Base-by-base conservation (phyloP, 2,888 invertebrate species). In the Lydus trimaculatus region DNA sequence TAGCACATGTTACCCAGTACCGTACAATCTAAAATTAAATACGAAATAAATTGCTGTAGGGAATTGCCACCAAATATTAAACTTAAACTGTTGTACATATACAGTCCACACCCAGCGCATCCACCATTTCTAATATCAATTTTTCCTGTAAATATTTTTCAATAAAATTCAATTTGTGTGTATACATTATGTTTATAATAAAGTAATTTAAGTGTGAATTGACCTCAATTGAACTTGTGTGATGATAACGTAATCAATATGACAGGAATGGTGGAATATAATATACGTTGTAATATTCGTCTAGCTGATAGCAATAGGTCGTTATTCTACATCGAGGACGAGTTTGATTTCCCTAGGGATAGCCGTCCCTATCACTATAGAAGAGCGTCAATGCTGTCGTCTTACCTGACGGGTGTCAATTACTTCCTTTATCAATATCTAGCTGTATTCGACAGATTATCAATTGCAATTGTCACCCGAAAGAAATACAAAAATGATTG, bases 361-460 rank as follows among this genome's bases (percentile, higher is more conserved):
- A 33, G 15, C 15, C 31, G 20, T 58, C 58, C 17, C 64, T 56
- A 48, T 58, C 58, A 20, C 58, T 31, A 56, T 13, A 20, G 5
- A n/a, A 56, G 13, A 23, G 56, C 15, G 36, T 31, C 63, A 56
- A 11, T 23, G 43, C 62, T 28, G 43, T n/a, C 62, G 48, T 48
- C 48, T 31, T 58, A 64, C 64, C 64, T 64, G 64, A 64, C 64
- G 64, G 52, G 64, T 64, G 64, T 58, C 64, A 64, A 64, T 64
- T 64, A 64, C 58, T 31, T 56, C 17, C 31, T 28, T 58, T 64
- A 58, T 58, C 64, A 64, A 58, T 64, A 64, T 33, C 13, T 20
- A 7, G 2, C 36, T 25, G 13, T 15, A 56, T 56, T 25, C 25
- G 25, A 25, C 56, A 20, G 11, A 25, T 56, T 56, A 56, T 56